Percentiles rank a stretch among this genome's conserved stretches.
phyloP scores from a whole-genome alignment of 2,888 invertebrate genomes.

The Megamerina dolium region DNA sequence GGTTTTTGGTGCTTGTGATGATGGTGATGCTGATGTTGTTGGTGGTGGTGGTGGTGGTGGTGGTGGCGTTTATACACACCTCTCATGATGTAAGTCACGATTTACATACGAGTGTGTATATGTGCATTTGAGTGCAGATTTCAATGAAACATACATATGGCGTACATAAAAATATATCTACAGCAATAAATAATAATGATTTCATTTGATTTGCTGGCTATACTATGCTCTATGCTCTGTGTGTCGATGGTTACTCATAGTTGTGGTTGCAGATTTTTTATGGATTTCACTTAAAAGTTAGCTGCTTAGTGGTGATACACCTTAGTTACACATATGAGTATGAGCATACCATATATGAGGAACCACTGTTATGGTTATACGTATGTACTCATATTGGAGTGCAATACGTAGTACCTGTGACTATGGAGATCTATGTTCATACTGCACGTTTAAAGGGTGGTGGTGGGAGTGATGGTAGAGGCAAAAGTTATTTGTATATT shows the following conservation, averaged over 20 bases:
- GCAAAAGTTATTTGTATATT: not conserved
- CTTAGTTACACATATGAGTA: not conserved
- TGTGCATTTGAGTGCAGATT: no score
- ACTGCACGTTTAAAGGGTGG: no score
- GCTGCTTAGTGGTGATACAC: not conserved
- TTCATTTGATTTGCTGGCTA: constrained; percentile 16
- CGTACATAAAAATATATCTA: constrained; percentile 30
- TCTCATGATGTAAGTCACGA: constrained; percentile 24
- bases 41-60: no score
- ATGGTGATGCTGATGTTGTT: no score
- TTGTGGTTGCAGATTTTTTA: not conserved
- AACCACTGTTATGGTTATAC: not conserved
- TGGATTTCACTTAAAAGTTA: not conserved
- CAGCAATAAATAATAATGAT: constrained; percentile 32
- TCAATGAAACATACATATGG: constrained; percentile 33
- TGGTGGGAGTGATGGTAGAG: not conserved
- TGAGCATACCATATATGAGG: not conserved
- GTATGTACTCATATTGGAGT: not conserved
- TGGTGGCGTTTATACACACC: no score
- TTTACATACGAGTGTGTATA: constrained; percentile 17
- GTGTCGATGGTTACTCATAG: not conserved
- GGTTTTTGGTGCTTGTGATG: no score
- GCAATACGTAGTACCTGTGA: not conserved
- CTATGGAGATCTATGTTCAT: not conserved
- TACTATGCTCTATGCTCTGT: constrained; percentile 2